Conservation (phyloP, 2,113 vertebrate genomes). For the Hippolais icterina region DNA sequence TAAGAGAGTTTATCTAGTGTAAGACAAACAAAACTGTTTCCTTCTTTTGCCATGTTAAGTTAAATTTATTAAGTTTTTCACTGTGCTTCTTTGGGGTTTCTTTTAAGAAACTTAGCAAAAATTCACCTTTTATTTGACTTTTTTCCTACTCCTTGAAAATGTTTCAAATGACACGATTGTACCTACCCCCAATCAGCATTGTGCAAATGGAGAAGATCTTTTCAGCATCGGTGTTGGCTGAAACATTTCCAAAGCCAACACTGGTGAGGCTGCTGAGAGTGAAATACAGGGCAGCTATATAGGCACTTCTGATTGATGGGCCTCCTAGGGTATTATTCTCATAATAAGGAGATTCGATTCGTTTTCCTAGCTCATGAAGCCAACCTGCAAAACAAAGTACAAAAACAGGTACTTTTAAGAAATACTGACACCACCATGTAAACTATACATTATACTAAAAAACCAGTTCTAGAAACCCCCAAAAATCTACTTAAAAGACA, state of each 20-base stretch:
- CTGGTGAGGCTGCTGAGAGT: conserved; percentile 98
- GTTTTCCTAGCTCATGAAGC: conserved; percentile 95
- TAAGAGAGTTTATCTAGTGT: background rate
- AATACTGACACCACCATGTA: background rate
- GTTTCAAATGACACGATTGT: background rate
- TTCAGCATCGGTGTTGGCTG: conserved; percentile 93
- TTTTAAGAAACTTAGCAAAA: background rate
- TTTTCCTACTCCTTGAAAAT: fast-evolving
- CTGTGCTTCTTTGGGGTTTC: background rate
- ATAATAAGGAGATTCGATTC: conserved; percentile 90
- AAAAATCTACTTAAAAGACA: background rate
- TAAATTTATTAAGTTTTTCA: background rate
- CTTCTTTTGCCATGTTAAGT: background rate
- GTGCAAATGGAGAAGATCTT: conserved; percentile 99
- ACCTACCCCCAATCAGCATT: conserved; percentile 94
- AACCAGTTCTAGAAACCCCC: background rate
- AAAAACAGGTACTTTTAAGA: background rate
- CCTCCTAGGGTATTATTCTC: conserved; percentile 82
- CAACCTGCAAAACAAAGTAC: conserved; percentile 79
- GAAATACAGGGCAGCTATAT: conserved; percentile 95
- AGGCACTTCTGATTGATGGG: conserved; percentile 90
- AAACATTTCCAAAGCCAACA: conserved; percentile 97
- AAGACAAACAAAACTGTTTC: background rate
- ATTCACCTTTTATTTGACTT: background rate
- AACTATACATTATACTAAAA: background rate